Evolutionary conservation across 2,113 vertebrate genomes (phyloP).

Genomic region (Clarias magur): DNA sequence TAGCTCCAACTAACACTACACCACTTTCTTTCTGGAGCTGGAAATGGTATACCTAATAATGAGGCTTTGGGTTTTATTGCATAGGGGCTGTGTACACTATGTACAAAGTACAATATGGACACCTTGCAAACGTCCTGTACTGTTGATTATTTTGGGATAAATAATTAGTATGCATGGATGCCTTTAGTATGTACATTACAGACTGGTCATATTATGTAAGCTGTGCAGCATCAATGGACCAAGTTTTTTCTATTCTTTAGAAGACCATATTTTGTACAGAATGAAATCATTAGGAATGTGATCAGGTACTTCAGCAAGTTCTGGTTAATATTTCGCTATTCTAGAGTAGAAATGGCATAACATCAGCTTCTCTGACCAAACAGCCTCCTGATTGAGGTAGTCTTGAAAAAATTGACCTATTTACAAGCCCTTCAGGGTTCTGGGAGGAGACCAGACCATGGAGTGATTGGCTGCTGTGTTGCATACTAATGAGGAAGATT

Average conservation of each 20-base stretch:
- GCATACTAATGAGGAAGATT: background rate
- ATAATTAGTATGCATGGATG: background rate
- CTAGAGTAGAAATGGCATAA: background rate
- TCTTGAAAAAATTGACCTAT: background rate
- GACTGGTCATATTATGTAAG: background rate
- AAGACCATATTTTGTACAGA: background rate
- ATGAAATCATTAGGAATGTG: background rate
- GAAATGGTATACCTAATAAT: conserved; percentile 3
- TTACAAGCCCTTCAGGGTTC: conserved; percentile 11
- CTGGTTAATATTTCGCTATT: background rate
- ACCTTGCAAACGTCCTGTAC: background rate
- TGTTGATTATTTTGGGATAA: background rate
- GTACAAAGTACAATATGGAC: background rate
- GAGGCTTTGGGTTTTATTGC: background rate
- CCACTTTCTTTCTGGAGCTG: conserved; percentile 2
- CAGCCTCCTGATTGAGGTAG: conserved; percentile 5
- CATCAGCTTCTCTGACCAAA: background rate
- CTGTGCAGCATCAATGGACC: background rate
- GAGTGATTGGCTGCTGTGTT: background rate
- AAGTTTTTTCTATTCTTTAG: background rate
- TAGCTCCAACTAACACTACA: conserved; percentile 8
- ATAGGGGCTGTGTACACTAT: conserved; percentile 17
- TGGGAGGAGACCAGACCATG: conserved; percentile 6
- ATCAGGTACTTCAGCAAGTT: background rate
- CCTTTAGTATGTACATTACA: background rate